Evolutionary conservation across 2,888 invertebrate species (phyloP).

Genomic region (Caenorhabditis sp.): DNA sequence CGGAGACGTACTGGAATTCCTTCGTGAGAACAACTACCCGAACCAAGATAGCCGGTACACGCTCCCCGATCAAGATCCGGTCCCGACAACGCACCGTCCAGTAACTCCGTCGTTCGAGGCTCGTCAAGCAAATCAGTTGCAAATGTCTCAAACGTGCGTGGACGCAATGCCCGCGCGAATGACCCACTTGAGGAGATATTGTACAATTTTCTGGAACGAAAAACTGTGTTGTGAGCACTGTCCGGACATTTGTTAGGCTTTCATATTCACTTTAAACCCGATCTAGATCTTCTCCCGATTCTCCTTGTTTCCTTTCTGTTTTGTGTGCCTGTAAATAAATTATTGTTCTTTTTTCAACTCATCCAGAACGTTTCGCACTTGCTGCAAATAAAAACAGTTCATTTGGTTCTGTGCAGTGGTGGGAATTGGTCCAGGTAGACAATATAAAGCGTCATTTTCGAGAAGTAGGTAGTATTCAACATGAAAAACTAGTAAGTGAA

Average conservation of each 20-base stretch:
- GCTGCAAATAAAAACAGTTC: too few relatives aligned
- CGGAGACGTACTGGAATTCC: slow-evolving; percentile 71
- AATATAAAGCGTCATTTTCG: too few relatives aligned
- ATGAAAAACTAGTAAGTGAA: too few relatives aligned
- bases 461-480: too few relatives aligned
- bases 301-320: too few relatives aligned
- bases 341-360: too few relatives aligned
- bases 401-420: too few relatives aligned
- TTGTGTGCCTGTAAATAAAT: too few relatives aligned
- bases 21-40: slow-evolving; percentile 75
- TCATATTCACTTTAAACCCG: too few relatives aligned
- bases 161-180: slow-evolving; percentile 70
- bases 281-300: too few relatives aligned
- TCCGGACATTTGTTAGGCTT: slow-evolving; percentile 72
- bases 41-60: slow-evolving; percentile 68
- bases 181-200: slow-evolving; percentile 76
- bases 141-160: slow-evolving; percentile 60
- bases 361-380: too few relatives aligned
- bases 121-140: slow-evolving; percentile 38
- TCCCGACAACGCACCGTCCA: slow-evolving; percentile 25
- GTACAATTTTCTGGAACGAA: slow-evolving; percentile 79
- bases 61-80: slow-evolving; percentile 21
- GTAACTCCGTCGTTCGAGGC: slow-evolving; percentile 31
- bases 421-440: too few relatives aligned
- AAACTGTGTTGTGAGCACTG: slow-evolving; percentile 78